Base-by-base conservation (phyloP, 2,113 vertebrate species). In the Pogonocichla stellata region DNA sequence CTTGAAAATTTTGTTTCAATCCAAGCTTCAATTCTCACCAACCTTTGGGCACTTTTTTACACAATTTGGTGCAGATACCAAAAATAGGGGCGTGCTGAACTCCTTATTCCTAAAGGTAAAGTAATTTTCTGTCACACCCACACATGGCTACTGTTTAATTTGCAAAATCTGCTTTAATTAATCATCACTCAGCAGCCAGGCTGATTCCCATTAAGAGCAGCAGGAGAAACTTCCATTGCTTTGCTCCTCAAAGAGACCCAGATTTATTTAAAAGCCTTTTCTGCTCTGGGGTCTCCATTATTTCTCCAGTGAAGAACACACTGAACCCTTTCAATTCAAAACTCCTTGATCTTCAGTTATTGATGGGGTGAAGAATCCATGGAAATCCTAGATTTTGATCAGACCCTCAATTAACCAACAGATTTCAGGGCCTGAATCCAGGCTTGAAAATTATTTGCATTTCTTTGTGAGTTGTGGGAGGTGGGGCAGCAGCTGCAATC, bases 101-200 rank as follows among this genome's bases (percentile, higher is more conserved):
- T 40, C 23, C 43, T 80, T 14, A 2, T 4, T 17, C 48, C 13
- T 33, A 4, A 66, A 77, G 42, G 36, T 25, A 13, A 29, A 38
- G 38, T 38, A 38, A 13, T 79, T 88, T 78, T 58, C 31, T n/a
- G 34, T 56, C 83, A 47, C 36, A 4, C 25, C 47, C 40, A 23
- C 40, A 19, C 1, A 1, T 5, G 56, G 28, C 43, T 5, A 2
- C 74, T 25, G 2, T 5, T 73, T 67, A 43, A 88, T 95, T 90
- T 71, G 58, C 48, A 10, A 26, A 40, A 18, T 40, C 26, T n/a
- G 45, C 81, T 78, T 67, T 92, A 96, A 96, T 96, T 92, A 90
- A 92, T 20, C 22, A 1, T 51, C 90, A n/a, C 78, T 80, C 80
- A 61, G 9, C 84, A 66, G 83, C 91, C 92, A 70, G 42, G 69